Evolutionary conservation across 2,113 vertebrate genomes (phyloP), one percentile per base, ranked within the genome.

Genomic region (Chelonoidis abingdonii): DNA sequence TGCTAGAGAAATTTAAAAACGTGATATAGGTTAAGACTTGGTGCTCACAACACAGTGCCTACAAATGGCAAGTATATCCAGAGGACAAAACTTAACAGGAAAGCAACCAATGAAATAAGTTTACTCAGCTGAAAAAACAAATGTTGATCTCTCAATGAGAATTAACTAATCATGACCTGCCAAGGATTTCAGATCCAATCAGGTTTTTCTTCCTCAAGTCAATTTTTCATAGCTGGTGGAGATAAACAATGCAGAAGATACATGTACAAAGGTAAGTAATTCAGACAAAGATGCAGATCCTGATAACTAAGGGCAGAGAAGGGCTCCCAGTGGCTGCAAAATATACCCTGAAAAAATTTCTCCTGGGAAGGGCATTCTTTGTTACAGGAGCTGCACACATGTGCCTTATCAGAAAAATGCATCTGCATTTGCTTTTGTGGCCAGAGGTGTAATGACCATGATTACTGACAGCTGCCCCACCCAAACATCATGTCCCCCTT

Each of bases 401-500:
- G 7, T 50, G 22, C 19, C 5, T 1, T 2, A 35, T 13, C 8
- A 6, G 5, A 31, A 54, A 2, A 35, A 1, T 47, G 14, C 50
- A 75, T 87, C 62, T 29, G 78, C 59, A 2, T 3, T 75, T 16
- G 83, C 83, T 17, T 62, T 89, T 38, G 12, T 22, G 78, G 59
- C 0, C 0, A 89, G 90, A 0, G 0, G 35, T 49, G 19, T 13
- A 53, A 8, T 49, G 5, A 4, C 53, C 49, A 69, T 4, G 53
- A 4, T 1, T 0, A 35, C 35, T 1, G 16, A 27, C 69, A 72
- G 69, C 69, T 72, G 69, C 35, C n/a, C n/a, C 69, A n/a, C 17
- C n/a, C 14, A 72, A 22, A 16, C 3, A 4, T 35, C 29, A 31
- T 35, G 29, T 31, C 6, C 29, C 59, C 59, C 31, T 14, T 62